Evolutionary conservation across 1,140 invertebrate genomes (phyloP), one percentile per base, ranked within the genome.

Genomic region (Listronotus bonariensis): DNA sequence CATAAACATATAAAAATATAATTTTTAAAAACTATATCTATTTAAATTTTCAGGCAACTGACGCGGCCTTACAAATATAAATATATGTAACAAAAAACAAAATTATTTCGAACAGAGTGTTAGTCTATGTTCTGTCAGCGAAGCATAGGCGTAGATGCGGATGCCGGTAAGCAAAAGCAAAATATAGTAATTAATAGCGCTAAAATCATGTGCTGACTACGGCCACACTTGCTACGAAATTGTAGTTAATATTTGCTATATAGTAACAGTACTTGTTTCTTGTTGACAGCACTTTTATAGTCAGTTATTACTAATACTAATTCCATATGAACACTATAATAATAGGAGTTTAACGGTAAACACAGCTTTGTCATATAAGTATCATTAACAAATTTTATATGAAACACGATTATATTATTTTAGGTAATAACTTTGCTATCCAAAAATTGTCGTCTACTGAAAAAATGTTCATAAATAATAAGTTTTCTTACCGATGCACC

Each of bases 1-100:
- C 36, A 58, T 63, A 70, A 70, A 73, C 65, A 73, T 72, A 72
- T 71, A 73, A 71, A 73, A 73, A 73, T 72, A 73, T 69, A 73
- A 65, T 61, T 71, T 72, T 42, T 43, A 20, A 20, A 46, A 46
- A 42, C 38, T 64, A 52, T 64, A 64, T 56, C 7, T 48, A 64
- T 48, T 56, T 48, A 56, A 45, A n/a, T 65, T 65, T 58, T 46
- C 56, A 72, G 70, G 68, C 68, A 72, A 73, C 71, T 69, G 71
- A 73, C 72, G 62, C 66, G 65, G 63, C 65, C 58, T 67, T 57
- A 56, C 11, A 61, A 36, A 41, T 53, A 43, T 36, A 53, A 67
- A 46, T 40, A 46, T 59, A 45, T 53, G 8, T 20, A 56, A 58
- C 34, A 60, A 31, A 56, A 63, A 62, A 69, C 46, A 58, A 68